Evolutionary conservation across 2,888 invertebrate species (phyloP), one percentile per base, ranked within the genome.

Genomic region (Brachyptera risi): DNA sequence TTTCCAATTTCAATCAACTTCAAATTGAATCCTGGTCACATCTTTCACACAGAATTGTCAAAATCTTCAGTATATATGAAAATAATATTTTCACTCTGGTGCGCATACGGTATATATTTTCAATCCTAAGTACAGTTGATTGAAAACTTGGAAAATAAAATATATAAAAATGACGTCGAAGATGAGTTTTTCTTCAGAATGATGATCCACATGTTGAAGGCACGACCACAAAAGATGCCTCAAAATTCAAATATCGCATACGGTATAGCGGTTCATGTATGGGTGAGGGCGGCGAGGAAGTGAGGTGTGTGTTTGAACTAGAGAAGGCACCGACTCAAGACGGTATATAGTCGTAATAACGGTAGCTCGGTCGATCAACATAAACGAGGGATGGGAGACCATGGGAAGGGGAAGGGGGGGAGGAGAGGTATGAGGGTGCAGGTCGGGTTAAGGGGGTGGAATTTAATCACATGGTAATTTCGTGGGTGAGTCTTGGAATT

Each of bases 401-500:
- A n/a, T 21, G 9, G 24, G 17, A 37, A 54, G 54, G 54, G 19
- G 54, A 50, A 40, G 50, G 50, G 49, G 31, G 42, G 40, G 15
- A n/a, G 24, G 17, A 37, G 37, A 37, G 54, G 19, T 35, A 50
- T 38, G 50, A 38, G 49, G 31, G 42, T 24, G 15, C 31, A 42
- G 47, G 44, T 40, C 31, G 47, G 57, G 37, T n/a, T n/a, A 47
- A 37, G 58, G 35, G 31, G 56, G 56, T 23, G 56, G 61, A 61
- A 61, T 61, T 61, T 61, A 61, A 61, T 61, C 61, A 61, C 61
- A 61, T 61, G 61, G 61, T 61, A 61, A 61, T 61, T 57, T 58
- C 57, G 57, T 27, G 44, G 44, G 44, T 27, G 44, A 31, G 56
- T 49, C 49, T 50, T 38, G 19, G 56, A 31, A 61, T 61, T 61